Evolutionary conservation across 1,140 invertebrate genomes (phyloP), one percentile per base, ranked within the genome.

Genomic region (Geopemphigus sp.): DNA sequence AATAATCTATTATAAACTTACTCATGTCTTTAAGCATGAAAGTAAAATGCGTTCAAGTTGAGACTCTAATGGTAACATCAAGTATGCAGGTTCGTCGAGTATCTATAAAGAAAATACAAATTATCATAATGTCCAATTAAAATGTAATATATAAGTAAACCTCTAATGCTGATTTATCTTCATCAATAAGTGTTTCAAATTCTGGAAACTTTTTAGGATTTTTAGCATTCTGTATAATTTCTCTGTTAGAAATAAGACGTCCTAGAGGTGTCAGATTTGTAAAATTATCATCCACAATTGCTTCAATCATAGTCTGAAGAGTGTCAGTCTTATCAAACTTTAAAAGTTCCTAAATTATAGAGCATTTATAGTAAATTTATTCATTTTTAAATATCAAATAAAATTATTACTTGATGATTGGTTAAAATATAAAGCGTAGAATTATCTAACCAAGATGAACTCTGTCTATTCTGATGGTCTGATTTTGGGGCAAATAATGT

Each of bases 1-100:
- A 39, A 39, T 39, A 39, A 26, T 64, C 19, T n/a, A n/a, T 39
- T 17, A 61, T 61, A 29, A 39, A 68, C 66, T 70, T 29, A 70
- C 68, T 54, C 17, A 70, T 53, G 68, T 59, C 47, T 61, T 78
- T 29, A 78, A 78, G 26, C 73, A 78, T 11, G 73, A 56, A 24
- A 78, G 73, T 78, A 78, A 78, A 59, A 78, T 78, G 26, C 56
- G 29, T 63, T 78, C 73, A 11, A 78, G 56, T 47, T 78, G 73
- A 24, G 57, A 45, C 8, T 78, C 73, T 61, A 78, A 61, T 24
- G 73, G 73, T 50, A 78, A 78, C 73, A 78, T 78, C 22, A 78
- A 61, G 61, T 78, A 57, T 24, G 73, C 73, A 26, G 73, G 73
- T 47, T 78, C 73, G 1, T 78, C 56, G 17, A 78, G 73, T 78